These are phyloP conservation scores for Ophioninae sp. DNA, from an alignment of 2,888 invertebrate genomes.

Conservation along the genomic window DNA sequence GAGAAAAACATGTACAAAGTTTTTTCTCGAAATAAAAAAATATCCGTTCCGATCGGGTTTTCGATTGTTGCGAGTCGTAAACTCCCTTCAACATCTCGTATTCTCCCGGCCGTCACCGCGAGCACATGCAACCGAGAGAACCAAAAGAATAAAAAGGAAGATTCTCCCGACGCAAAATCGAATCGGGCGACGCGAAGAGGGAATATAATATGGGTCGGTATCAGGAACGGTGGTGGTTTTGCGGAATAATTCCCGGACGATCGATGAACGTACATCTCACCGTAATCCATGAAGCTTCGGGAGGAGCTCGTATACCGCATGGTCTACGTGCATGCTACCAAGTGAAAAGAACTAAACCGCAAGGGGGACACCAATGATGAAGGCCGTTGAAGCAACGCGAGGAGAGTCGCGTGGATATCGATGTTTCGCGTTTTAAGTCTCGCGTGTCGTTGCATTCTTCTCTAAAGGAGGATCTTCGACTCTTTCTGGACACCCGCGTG, in stretches of 20 bases:
- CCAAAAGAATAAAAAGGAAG: background rate
- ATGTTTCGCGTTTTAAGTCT: slow-evolving; percentile 68
- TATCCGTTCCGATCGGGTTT: background rate
- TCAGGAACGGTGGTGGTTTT: slow-evolving; percentile 6
- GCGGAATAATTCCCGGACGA: slow-evolving; percentile 49
- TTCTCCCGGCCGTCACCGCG: background rate
- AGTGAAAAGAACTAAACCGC: slow-evolving; percentile 69
- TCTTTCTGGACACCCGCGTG: slow-evolving; percentile 50
- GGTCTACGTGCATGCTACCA: slow-evolving; percentile 5
- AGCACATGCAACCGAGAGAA: slow-evolving; percentile 6
- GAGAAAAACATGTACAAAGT: too few relatives aligned
- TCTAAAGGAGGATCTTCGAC: too few relatives aligned
- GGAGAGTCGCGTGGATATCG: slow-evolving; percentile 66
- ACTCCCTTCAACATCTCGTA: background rate
- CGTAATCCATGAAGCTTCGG: slow-evolving; percentile 18
- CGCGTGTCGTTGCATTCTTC: slow-evolving; percentile 66
- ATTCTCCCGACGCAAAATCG: slow-evolving; percentile 14
- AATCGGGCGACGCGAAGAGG: background rate
- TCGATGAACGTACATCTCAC: slow-evolving; percentile 26
- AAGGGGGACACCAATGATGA: slow-evolving; percentile 58
- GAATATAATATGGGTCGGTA: slow-evolving; percentile 12
- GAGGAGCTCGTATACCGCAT: slow-evolving; percentile 23
- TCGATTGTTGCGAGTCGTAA: background rate
- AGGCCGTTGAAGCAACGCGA: slow-evolving; percentile 63
- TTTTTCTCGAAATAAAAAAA: too few relatives aligned